Evolutionary conservation across 2,888 invertebrate species (phyloP).

Genomic region (Oscheius onirici): DNA sequence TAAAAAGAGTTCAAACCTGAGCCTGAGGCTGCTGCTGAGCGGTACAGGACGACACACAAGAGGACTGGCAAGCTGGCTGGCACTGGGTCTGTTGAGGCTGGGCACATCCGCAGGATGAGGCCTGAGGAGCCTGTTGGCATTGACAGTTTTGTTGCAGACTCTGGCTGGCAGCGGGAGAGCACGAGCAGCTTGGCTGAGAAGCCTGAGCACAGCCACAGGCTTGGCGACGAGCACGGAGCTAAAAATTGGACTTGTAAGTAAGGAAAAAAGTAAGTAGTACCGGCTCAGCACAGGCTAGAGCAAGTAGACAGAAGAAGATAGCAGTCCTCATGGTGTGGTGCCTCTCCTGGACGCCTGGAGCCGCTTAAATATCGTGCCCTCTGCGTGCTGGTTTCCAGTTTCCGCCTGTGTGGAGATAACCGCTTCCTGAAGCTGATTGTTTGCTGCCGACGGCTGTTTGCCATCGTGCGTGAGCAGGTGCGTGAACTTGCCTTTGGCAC

Average conservation of each 20-base stretch:
- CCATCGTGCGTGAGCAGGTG: background rate
- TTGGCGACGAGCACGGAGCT: constrained; percentile 47
- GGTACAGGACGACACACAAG: constrained; percentile 43
- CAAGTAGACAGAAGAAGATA: constrained; percentile 27
- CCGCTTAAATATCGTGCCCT: constrained; percentile 1
- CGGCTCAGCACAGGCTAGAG: constrained; percentile 25
- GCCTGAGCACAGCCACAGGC: constrained; percentile 50
- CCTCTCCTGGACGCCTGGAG: background rate
- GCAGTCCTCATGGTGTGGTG: constrained; percentile 27
- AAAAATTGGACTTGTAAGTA: background rate
- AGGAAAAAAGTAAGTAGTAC: background rate
- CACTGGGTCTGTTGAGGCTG: constrained; percentile 37
- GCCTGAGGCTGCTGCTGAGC: constrained; percentile 43
- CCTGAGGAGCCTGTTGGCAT: constrained; percentile 45
- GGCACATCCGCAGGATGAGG: constrained; percentile 19
- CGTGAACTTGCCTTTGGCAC: constrained; percentile 23
- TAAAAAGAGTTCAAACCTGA: constrained; percentile 13
- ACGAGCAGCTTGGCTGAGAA: constrained; percentile 36
- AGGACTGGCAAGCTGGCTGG: constrained; percentile 42
- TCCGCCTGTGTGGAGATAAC: constrained; percentile 17
- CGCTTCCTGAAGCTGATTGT: constrained; percentile 21
- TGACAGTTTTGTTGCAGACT: constrained; percentile 43
- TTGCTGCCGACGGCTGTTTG: constrained; percentile 28
- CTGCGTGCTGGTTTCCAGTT: constrained; percentile 14
- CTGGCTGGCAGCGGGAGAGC: constrained; percentile 39